Base-by-base conservation (phyloP, 2,113 vertebrate genomes). In the Columba janthina region DNA sequence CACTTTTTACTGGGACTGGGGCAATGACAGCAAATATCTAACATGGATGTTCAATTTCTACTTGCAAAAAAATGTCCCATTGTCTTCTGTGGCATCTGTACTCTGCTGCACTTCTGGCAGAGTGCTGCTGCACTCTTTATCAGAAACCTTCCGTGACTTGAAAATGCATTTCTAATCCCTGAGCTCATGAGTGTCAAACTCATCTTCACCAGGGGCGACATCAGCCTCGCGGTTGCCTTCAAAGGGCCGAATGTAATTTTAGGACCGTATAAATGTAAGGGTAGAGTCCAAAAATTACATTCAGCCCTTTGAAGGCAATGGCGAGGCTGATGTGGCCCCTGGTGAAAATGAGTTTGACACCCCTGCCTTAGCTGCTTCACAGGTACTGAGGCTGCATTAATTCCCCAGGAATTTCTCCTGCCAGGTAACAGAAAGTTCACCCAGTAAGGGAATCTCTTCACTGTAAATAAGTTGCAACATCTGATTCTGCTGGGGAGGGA, bases 371-470 rank as follows among this genome's bases (percentile, higher is more conserved):
- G 70, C 57, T 82, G 50, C 61, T 87, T 69, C 80, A 67, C 73
- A 93, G 85, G 94, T 51, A 93, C 86, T 24, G 65, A 80, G 85
- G 64, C 70, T 13, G 67, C 66, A 65, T 88, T 95, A 25, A 93
- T 72, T 88, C 56, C 53, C 7, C 3, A 76, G 57, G 79, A 93
- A 79, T 96, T 90, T 91, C 72, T 92, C 51, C 70, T 88, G 90
- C 70, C 90, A 93, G 88, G 87, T 89, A 94, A 89, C 65, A 92
- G 50, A 96, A 92, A 88, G 94, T 92, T 96, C 90, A 92, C 31
- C 25, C 83, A 88, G 74, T 53, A 82, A 87, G 58, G 90, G 78
- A 91, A 95, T 40, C 75, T 88, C 58, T 71, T 91, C 66, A 29
- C 36, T 71, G 32, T 46, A 94, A 86, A 92, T 31, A 65, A 44